Evolutionary conservation across 64 coral and sea anemone species (phyloP).

Genomic region (Acropora yongei): DNA sequence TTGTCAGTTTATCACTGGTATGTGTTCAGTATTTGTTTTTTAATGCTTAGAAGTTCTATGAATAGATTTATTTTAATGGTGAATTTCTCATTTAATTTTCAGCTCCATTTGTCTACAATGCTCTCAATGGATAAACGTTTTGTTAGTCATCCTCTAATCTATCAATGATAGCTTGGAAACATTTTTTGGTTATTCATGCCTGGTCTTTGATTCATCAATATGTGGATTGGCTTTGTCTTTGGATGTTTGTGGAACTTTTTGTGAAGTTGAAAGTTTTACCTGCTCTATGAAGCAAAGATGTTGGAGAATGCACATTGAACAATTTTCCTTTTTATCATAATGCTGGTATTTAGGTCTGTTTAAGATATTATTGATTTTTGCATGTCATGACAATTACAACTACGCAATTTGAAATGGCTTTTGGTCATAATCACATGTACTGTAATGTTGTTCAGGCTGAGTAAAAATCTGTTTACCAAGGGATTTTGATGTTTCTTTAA

Average conservation of each 20-base stretch:
- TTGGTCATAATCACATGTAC: no score
- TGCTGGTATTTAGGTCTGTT: not conserved
- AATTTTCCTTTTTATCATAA: no score
- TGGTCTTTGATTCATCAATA: not conserved
- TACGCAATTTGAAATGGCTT: no score
- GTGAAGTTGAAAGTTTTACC: no score
- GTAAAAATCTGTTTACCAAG: no score
- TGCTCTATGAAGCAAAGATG: no score
- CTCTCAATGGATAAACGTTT: conserved; percentile 4
- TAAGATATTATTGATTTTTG: not conserved
- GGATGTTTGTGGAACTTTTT: not conserved
- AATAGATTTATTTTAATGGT: not conserved
- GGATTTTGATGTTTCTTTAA: no score
- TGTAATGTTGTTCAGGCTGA: no score
- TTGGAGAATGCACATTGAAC: no score
- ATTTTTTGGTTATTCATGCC: not conserved
- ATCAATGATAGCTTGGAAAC: not conserved
- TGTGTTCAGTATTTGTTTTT: no score
- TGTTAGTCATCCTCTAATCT: not conserved
- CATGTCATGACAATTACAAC: no score
- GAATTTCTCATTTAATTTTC: not conserved
- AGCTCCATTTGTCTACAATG: conserved; percentile 77
- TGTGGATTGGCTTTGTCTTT: not conserved
- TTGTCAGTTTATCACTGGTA: no score
- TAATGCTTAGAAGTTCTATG: not conserved